These are phyloP conservation scores for Dilophus febrilis DNA, from an alignment of 2,888 invertebrate species.

Conservation along the genomic window DNA sequence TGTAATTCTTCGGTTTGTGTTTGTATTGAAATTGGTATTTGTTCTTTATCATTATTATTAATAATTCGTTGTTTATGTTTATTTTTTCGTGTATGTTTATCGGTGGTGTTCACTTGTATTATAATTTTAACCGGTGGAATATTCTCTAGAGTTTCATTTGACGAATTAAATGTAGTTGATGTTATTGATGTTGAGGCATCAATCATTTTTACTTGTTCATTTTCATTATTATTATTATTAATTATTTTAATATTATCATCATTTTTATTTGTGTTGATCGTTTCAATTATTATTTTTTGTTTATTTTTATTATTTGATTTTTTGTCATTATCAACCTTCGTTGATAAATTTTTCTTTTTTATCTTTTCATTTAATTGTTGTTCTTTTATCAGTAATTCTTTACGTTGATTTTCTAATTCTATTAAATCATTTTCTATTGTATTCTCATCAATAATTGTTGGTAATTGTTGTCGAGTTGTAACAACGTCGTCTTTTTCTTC, in stretches of 20 bases:
- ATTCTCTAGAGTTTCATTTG: neutral
- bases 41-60: no score
- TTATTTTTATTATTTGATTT: slow-evolving; percentile 1
- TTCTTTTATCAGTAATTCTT: slow-evolving; percentile 19
- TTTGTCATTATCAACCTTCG: neutral
- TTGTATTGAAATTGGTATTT: no score
- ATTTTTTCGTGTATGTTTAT: slow-evolving; percentile 2
- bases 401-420: slow-evolving; percentile 12
- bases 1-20: slow-evolving; percentile 12
- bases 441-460: slow-evolving; percentile 4
- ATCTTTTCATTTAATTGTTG: slow-evolving; percentile 17
- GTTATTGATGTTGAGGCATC: neutral
- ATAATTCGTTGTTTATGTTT: neutral
- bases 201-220: neutral
- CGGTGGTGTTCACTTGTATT: slow-evolving; percentile 16
- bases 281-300: slow-evolving; percentile 5
- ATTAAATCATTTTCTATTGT: slow-evolving; percentile 6
- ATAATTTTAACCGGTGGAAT: slow-evolving; percentile 19
- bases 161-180: neutral
- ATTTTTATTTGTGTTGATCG: no score
- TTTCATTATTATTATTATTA: no score
- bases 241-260: no score
- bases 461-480: neutral
- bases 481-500: neutral
- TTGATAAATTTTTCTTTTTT: slow-evolving; percentile 5